A percentile compares a stretch with the other conserved stretches of the same genome.
Conservation (phyloP, 2,113 vertebrate genomes). For the Microtus pennsylvanicus region DNA sequence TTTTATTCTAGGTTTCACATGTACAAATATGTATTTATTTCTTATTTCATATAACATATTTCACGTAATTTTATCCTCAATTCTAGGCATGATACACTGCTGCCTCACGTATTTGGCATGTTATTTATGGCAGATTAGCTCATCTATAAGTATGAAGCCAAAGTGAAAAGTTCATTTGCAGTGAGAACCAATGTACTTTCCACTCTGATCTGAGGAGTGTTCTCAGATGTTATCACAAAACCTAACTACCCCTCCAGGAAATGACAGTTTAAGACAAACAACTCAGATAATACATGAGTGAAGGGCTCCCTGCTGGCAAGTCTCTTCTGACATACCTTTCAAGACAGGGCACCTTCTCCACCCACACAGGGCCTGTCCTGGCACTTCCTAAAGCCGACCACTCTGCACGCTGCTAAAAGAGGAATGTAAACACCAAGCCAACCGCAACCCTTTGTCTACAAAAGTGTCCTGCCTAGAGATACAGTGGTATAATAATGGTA, state of each 20-base stretch:
- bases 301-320: background rate
- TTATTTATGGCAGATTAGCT: background rate
- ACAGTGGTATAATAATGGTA: background rate
- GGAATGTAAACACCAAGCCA: background rate
- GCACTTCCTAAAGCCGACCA: background rate
- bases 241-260: background rate
- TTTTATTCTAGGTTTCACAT: background rate
- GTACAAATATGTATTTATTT: background rate
- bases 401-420: background rate
- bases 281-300: background rate
- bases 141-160: background rate
- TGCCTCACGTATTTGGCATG: background rate
- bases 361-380: background rate
- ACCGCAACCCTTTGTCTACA: background rate
- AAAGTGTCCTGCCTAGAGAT: background rate
- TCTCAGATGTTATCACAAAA: background rate
- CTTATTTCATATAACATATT: background rate
- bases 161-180: constrained; percentile 32
- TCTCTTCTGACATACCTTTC: background rate
- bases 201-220: background rate
- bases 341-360: background rate
- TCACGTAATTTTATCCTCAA: constrained; percentile 2
- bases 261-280: background rate
- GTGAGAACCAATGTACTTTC: background rate
- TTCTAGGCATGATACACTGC: background rate